These are phyloP conservation scores for Phalacrocorax carbo DNA, from an alignment of 2,113 vertebrate species.

Conservation along the genomic window DNA sequence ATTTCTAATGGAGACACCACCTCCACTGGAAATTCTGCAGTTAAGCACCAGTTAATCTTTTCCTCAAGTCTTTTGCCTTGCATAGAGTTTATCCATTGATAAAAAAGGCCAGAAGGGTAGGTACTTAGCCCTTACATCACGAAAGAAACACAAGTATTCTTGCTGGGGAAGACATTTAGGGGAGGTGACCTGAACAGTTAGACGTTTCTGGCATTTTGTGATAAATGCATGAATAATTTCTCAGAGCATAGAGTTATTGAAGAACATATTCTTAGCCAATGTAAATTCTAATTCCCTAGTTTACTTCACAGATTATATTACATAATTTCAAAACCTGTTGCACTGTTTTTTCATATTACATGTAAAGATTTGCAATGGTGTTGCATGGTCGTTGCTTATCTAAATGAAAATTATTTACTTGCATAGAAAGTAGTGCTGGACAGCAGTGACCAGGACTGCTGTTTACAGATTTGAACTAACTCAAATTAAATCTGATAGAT, in stretches of 20 bases:
- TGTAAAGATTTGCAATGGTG: not conserved
- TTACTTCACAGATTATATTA: not conserved
- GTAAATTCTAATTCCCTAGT: not conserved
- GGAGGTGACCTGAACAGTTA: not conserved
- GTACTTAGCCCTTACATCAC: not conserved
- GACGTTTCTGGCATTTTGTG: not conserved
- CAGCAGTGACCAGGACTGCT: not conserved
- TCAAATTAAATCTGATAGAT: conserved; percentile 12
- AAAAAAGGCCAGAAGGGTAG: not conserved
- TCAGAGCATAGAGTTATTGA: not conserved
- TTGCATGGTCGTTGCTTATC: not conserved
- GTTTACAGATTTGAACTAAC: not conserved
- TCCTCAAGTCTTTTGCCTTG: not conserved
- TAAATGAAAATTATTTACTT: not conserved
- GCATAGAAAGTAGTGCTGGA: not conserved
- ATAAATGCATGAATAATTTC: not conserved
- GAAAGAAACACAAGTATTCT: not conserved
- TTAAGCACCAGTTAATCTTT: not conserved
- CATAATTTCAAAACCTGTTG: not conserved
- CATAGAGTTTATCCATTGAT: not conserved
- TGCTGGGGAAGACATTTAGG: not conserved
- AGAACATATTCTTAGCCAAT: not conserved
- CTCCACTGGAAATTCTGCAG: not conserved
- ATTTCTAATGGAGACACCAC: not conserved
- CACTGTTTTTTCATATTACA: not conserved